Conservation (phyloP, 2,797 vertebrate species). For the Cynopterus sphinx region DNA sequence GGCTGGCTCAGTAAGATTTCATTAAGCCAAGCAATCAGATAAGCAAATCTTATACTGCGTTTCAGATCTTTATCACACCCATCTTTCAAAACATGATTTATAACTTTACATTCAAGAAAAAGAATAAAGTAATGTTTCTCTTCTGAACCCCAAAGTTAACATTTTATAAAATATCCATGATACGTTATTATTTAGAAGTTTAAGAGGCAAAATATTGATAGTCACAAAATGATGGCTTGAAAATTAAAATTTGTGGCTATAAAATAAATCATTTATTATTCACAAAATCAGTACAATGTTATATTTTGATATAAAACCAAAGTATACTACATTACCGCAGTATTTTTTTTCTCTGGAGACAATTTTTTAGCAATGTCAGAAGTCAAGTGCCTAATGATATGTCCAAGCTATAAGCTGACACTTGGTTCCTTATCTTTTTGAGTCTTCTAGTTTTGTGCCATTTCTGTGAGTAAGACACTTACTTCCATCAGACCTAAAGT, state of each 20-base stretch:
- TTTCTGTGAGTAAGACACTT: too few relatives aligned
- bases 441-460: too few relatives aligned
- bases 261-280: not conserved
- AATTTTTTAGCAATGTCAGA: too few relatives aligned
- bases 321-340: too few relatives aligned
- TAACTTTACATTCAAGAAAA: constrained; percentile 37
- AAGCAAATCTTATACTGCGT: not conserved
- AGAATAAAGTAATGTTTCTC: constrained; percentile 12
- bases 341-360: too few relatives aligned
- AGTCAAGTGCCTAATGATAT: too few relatives aligned
- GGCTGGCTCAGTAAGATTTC: not conserved
- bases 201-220: constrained; percentile 23
- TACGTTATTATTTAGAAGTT: not conserved
- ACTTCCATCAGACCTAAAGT: too few relatives aligned
- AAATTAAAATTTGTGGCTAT: not conserved
- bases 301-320: not conserved
- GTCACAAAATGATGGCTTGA: constrained; percentile 17
- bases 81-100: not conserved
- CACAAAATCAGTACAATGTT: constrained; percentile 19
- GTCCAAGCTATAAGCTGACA: too few relatives aligned
- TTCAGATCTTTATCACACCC: not conserved
- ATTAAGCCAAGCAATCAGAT: constrained; percentile 14
- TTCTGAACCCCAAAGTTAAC: constrained; percentile 16
- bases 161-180: not conserved
- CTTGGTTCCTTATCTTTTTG: too few relatives aligned